Percentiles rank a stretch among this genome's conserved stretches.
phyloP scores from a whole-genome alignment of 2,888 invertebrate species.

The Cephus sareptanus region DNA sequence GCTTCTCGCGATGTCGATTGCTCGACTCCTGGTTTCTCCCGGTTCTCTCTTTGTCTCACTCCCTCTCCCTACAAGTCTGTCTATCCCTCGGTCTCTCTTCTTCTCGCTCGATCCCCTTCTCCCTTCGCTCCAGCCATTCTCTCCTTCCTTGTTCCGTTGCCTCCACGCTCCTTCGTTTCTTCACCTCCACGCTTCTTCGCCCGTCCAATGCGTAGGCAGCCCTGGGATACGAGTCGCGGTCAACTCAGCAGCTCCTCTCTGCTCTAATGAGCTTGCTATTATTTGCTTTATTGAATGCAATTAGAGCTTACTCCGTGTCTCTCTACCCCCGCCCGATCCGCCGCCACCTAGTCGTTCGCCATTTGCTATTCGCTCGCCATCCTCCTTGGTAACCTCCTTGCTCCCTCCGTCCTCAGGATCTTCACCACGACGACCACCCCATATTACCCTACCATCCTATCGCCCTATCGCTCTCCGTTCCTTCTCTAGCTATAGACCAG shows the following conservation, averaged over 20 bases:
- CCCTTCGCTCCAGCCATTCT: slow-evolving; percentile 1
- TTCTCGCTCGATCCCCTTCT: neutral
- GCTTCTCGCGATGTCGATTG: slow-evolving; percentile 39
- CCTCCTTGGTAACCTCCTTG: neutral
- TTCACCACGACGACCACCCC: neutral
- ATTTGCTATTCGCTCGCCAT: neutral
- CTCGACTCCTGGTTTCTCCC: slow-evolving; percentile 20
- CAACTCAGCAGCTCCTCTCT: slow-evolving; percentile 54
- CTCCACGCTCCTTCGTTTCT: slow-evolving; percentile 11
- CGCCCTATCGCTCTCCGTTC: neutral
- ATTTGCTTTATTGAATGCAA: slow-evolving; percentile 65
- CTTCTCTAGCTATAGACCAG: neutral
- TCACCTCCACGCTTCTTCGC: slow-evolving; percentile 18
- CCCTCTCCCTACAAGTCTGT: slow-evolving; percentile 2
- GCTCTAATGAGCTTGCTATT: slow-evolving; percentile 65
- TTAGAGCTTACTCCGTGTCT: slow-evolving; percentile 63
- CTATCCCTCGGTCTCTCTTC: slow-evolving; percentile 1
- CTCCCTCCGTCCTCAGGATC: neutral
- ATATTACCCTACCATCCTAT: neutral
- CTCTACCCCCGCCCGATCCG: slow-evolving; percentile 30
- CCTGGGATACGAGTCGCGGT: slow-evolving; percentile 51
- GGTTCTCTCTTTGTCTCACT: slow-evolving; percentile 7
- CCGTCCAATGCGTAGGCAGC: slow-evolving; percentile 51
- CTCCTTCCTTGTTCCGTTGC: slow-evolving; percentile 20
- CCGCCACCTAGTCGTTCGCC: slow-evolving; percentile 1